Base-by-base conservation (phyloP, 92 coral and sea anemone genomes). In the Meandrina meandrites region DNA sequence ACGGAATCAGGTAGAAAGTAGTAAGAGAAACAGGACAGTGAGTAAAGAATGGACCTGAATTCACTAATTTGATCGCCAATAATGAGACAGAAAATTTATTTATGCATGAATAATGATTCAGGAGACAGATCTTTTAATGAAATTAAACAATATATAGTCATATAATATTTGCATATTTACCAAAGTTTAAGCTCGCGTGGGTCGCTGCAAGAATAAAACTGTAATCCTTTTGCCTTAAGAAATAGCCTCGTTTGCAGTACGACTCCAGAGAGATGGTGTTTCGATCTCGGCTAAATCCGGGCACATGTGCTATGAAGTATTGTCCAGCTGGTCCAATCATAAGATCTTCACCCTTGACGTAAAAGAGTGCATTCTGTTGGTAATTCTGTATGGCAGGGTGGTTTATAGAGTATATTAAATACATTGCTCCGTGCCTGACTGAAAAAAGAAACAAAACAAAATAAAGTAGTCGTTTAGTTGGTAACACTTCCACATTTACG, bases 181-280 rank as follows among this genome's bases (percentile, higher is more conserved):
- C 97, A 78, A 90, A 97, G 19, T 81, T 82, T 60, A 76, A 77
- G 64, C 91, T 91, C 28, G 45, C 80, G 14, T 81, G 85, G 30
- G 90, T 77, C 24, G 87, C 86, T 50, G 48, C 57, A 56, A 96
- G 67, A 2, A 89, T 60, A 82, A 92, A 93, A 50, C 85, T 81
- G 30, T 94, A 90, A 57, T 93, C 82, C 78, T 81, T 92, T 79
- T 91, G 98, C 66, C 91, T 86, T 8, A 97, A 56, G 79, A 53
- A 97, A 32, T 91, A 86, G 42, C 96, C 98, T 14, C 96, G 93
- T 42, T 81, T 81, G 91, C 98, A 95, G 51, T 92, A 79, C 1
- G 98, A 91, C 84, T 96, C 99, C 45, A 96, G 89, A 2, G 99
- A 96, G 53, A 96, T 92, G 21, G 99, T 95, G 37, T 87, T 88